Percentiles rank a stretch among this genome's conserved stretches.
Conservation (phyloP, 2,113 vertebrate species). For the Ciconia stormi region DNA sequence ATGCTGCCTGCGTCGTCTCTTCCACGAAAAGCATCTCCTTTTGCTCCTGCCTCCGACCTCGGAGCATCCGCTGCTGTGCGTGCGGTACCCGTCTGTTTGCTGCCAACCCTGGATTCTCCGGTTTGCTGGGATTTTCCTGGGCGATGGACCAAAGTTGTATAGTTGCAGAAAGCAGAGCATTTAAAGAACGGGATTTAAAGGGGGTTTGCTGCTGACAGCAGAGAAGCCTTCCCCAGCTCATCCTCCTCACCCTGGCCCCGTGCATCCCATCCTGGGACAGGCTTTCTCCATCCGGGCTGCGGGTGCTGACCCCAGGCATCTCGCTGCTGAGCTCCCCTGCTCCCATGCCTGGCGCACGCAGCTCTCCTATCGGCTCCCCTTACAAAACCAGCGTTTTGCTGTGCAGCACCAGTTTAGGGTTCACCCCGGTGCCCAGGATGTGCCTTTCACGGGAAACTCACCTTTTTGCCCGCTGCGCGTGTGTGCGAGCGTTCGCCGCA, state of each 20-base stretch:
- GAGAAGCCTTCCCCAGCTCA: fast-evolving
- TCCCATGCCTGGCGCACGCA: fast-evolving
- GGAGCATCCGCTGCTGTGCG: fast-evolving
- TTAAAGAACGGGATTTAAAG: fast-evolving
- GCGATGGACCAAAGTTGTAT: neutral
- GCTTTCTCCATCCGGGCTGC: too few relatives aligned
- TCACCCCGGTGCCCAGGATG: neutral
- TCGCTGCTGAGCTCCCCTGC: neutral
- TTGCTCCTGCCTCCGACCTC: neutral
- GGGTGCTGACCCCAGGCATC: fast-evolving
- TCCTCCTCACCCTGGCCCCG: neutral
- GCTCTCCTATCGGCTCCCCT: fast-evolving
- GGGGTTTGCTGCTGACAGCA: neutral
- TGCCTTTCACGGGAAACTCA: neutral
- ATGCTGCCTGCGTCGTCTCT: fast-evolving
- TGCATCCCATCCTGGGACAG: neutral
- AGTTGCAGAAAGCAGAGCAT: neutral
- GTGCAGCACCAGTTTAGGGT: neutral
- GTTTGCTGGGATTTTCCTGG: neutral
- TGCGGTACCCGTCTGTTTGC: neutral
- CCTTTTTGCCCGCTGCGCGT: neutral
- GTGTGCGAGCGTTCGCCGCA: fast-evolving
- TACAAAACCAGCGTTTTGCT: neutral
- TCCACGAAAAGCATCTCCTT: neutral
- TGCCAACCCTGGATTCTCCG: neutral